Evolutionary conservation across 1,140 invertebrate species (phyloP).

Genomic region (Subanguina moxae): DNA sequence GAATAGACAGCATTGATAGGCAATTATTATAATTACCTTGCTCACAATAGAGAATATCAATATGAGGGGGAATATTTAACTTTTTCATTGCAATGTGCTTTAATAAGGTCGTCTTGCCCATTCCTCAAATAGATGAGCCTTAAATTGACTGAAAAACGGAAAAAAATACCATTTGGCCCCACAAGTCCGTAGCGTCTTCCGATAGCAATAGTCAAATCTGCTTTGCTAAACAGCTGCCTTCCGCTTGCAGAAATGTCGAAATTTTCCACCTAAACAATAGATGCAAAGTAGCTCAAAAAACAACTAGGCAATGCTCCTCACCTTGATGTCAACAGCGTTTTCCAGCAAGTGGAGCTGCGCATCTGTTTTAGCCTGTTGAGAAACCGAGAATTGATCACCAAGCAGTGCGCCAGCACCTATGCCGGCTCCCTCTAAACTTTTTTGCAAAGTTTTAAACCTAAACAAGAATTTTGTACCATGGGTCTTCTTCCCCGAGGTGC

Average conservation of each 20-base stretch:
- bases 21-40: slow-evolving; percentile 74
- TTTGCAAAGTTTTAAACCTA: neutral
- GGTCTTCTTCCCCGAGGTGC: slow-evolving; percentile 4
- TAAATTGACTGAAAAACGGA: slow-evolving; percentile 66
- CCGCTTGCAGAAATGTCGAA: slow-evolving; percentile 96
- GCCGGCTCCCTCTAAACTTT: slow-evolving; percentile 22
- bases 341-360: slow-evolving; percentile 79
- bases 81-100: slow-evolving; percentile 73
- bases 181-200: slow-evolving; percentile 92
- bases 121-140: neutral
- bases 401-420: slow-evolving; percentile 70
- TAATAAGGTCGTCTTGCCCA: slow-evolving; percentile 96
- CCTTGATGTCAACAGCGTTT: slow-evolving; percentile 91
- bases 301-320: neutral
- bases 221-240: slow-evolving; percentile 94
- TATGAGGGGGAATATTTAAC: slow-evolving; percentile 87
- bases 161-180: slow-evolving; percentile 83
- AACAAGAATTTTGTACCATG: slow-evolving; percentile 8
- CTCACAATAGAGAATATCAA: slow-evolving; percentile 95
- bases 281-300: neutral
- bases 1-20: too few species aligned
- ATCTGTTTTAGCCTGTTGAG: slow-evolving; percentile 77
- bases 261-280: slow-evolving; percentile 71
- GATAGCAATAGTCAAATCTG: slow-evolving; percentile 84
- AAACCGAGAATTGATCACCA: slow-evolving; percentile 90